These are phyloP conservation scores for Belonocnema kinseyi DNA, from an alignment of 1,140 invertebrate species.

Conservation along the genomic window DNA sequence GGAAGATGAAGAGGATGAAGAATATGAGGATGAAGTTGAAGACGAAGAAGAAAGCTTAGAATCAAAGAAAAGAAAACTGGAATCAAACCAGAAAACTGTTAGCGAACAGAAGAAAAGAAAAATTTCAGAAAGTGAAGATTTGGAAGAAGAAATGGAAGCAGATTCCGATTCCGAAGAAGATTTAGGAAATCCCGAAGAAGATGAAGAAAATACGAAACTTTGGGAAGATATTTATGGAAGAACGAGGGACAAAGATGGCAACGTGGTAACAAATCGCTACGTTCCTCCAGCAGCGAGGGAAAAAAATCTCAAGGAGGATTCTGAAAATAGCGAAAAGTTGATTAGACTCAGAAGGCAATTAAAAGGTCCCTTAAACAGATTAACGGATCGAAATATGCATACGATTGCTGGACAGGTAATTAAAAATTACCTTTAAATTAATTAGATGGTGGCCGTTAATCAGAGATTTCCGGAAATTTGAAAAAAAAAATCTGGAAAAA, in stretches of 20 bases:
- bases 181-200: conserved; percentile 71
- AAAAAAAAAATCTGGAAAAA: no score
- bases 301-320: conserved; percentile 73
- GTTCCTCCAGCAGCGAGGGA: conserved; percentile 87
- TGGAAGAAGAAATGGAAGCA: conserved; percentile 57
- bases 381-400: conserved; percentile 92
- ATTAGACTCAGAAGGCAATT: conserved; percentile 84
- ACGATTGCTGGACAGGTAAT: conserved; percentile 83
- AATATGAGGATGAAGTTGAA: conserved; percentile 33
- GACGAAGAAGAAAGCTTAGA: conserved; percentile 43
- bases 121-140: conserved; percentile 55
- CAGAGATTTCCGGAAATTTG: no score
- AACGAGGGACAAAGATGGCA: conserved; percentile 86
- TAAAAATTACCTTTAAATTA: no score
- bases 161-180: conserved; percentile 46
- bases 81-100: not conserved
- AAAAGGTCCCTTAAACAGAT: conserved; percentile 91
- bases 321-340: conserved; percentile 78
- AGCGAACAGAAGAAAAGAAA: conserved; percentile 23
- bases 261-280: conserved; percentile 83
- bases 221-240: conserved; percentile 98
- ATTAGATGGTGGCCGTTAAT: no score
- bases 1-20: conserved; percentile 31
- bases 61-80: not conserved
- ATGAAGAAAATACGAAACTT: conserved; percentile 67